Percentiles rank a stretch among this genome's conserved stretches.
Evolutionary conservation across 2,888 invertebrate genomes (phyloP).

Genomic region (Scaptomyza parva): DNA sequence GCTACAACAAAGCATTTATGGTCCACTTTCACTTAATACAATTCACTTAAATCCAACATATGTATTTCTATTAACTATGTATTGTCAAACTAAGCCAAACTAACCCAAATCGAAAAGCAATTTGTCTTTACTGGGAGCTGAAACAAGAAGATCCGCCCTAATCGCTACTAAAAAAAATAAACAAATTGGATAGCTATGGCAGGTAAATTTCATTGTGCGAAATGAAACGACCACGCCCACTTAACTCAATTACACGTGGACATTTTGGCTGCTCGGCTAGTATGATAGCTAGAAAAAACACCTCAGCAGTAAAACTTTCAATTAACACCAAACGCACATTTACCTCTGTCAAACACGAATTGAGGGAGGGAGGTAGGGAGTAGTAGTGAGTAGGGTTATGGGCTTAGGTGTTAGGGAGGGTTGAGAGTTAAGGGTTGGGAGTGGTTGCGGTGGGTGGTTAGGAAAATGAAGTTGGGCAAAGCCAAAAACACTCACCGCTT

Average conservation of each 20-base stretch:
- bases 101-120: constrained; percentile 51
- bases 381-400: not conserved
- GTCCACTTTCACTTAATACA: not conserved
- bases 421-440: not conserved
- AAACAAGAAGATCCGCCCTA: constrained; percentile 6
- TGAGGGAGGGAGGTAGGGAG: not conserved
- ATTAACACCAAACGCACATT: constrained; percentile 69
- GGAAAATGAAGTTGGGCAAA: constrained; percentile 10
- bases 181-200: not conserved
- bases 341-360: constrained; percentile 57
- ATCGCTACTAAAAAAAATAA: constrained; percentile 51
- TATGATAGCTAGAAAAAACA: constrained; percentile 32
- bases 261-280: constrained; percentile 25
- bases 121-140: constrained; percentile 44
- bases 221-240: constrained; percentile 34
- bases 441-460: not conserved
- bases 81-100: constrained; percentile 16
- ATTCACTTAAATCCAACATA: constrained; percentile 4
- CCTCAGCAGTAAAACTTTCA: constrained; percentile 67
- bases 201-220: constrained; percentile 3
- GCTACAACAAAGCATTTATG: not conserved
- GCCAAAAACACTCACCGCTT: constrained; percentile 58
- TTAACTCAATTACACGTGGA: constrained; percentile 59
- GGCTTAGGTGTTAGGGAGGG: not conserved
- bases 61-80: not conserved